Evolutionary conservation across 2,888 invertebrate genomes (phyloP).

Genomic region (Pristionchus maxplancki): DNA sequence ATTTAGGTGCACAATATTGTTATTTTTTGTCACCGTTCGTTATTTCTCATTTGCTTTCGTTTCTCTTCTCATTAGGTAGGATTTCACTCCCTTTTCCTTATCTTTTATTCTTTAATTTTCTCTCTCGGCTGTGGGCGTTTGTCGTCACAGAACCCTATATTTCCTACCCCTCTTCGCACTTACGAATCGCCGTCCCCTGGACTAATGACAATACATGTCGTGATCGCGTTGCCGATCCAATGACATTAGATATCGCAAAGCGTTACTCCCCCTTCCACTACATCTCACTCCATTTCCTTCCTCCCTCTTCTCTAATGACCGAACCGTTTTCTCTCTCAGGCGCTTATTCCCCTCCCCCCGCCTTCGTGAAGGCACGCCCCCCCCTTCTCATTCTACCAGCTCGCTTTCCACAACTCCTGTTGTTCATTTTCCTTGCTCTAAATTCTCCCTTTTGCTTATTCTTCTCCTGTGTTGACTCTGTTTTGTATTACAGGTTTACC

Average conservation of each 20-base stretch:
- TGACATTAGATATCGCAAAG: background rate
- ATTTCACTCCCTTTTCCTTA: background rate
- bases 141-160: background rate
- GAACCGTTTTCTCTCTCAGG: background rate
- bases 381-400: background rate
- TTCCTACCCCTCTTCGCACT: background rate
- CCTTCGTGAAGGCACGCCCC: background rate
- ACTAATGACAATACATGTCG: no score
- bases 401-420: background rate
- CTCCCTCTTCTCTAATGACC: slow-evolving; percentile 6
- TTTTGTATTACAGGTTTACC: background rate
- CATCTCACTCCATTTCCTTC: background rate
- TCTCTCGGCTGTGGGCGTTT: background rate
- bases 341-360: background rate
- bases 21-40: background rate
- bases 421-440: background rate
- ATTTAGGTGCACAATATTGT: background rate
- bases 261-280: background rate
- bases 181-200: background rate
- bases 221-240: background rate
- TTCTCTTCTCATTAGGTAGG: background rate
- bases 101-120: background rate
- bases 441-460: background rate
- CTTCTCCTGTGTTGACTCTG: background rate
- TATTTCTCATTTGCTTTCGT: background rate